Evolutionary conservation across 37 sponge, comb jelly and placozoan species (phyloP).

Genomic region (Crambe crambe): DNA sequence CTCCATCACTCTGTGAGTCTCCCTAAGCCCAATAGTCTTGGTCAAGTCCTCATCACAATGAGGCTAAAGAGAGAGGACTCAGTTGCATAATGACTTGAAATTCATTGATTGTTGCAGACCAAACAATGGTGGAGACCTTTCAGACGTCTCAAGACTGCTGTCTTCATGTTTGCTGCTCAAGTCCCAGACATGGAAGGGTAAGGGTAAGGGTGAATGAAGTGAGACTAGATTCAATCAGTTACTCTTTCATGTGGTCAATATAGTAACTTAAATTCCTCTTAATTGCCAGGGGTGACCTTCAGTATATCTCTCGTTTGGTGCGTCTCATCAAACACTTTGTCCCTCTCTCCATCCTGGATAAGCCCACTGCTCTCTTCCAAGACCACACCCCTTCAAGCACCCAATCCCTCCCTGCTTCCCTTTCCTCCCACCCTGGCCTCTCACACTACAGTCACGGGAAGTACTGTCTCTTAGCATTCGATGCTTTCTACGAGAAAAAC

Average conservation of each 20-base stretch:
- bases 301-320: slow-evolving; percentile 68
- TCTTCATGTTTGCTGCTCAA: slow-evolving; percentile 77
- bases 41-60: not conserved
- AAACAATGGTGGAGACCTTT: slow-evolving; percentile 70
- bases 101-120: too few relatives aligned
- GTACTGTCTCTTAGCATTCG: slow-evolving; percentile 68
- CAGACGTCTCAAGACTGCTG: slow-evolving; percentile 49
- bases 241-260: too few relatives aligned
- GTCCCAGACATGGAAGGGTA: slow-evolving; percentile 49
- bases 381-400: not conserved
- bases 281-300: slow-evolving; percentile 50
- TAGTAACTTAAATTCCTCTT: not conserved
- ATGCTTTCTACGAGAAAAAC: slow-evolving; percentile 55
- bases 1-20: slow-evolving; percentile 54
- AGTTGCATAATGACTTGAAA: too few relatives aligned
- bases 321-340: slow-evolving; percentile 65
- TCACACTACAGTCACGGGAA: slow-evolving; percentile 48
- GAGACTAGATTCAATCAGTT: not conserved
- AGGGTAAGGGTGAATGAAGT: not conserved
- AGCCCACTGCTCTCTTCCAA: not conserved
- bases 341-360: slow-evolving; percentile 28
- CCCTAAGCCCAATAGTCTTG: not conserved
- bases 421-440: slow-evolving; percentile 14
- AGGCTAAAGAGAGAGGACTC: too few relatives aligned
- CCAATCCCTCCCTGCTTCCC: not conserved